Base-by-base conservation (phyloP, 2,113 vertebrate species). In the Prochilodus magdalenae region DNA sequence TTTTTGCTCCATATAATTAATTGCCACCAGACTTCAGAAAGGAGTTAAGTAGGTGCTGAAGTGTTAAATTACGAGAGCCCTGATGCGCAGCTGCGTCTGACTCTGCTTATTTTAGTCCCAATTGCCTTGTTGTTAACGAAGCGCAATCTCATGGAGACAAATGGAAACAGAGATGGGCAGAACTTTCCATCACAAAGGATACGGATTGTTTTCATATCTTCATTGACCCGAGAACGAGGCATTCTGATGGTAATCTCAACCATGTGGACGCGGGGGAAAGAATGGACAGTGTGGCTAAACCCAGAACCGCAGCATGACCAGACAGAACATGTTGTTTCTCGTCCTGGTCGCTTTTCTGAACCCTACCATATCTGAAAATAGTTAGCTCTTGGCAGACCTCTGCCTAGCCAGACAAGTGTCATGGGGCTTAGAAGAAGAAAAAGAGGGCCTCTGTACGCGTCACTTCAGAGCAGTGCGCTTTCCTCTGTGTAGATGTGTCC, bases 311-410 rank as follows among this genome's bases (percentile, higher is more conserved):
- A 75, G 72, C 49, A 22, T 13, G 36, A 49, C 62, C 74, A 81
- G 55, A 81, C 26, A 5, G 33, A 57, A 13, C 62, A 81, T 75
- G 62, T 13, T 55, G n/a, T n/a, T 81, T 51, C 49, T 40, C 13
- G 67, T 80, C 70, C 73, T 33, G 30, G 67, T 33, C 55, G 18
- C 22, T 4, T 81, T 55, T 62, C 80, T 26, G 51, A 57, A 29
- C 80, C 62, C 80, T 29, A 51, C 72, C 69, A 62, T 62, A 57
- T 81, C 72, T 81, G 80, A 81, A 74, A 81, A 81, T 57, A 75
- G 49, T 75, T 75, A 75, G 62, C 24, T 16, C 30, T 59, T 81
- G 80, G 80, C 80, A 81, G 49, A 66, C 62, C 36, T 67, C 72
- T 59, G 30, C 55, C 47, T 55, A 69, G 47, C n/a, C 49, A 67